Evolutionary conservation across 2,888 invertebrate species (phyloP).

Genomic region (Dinocampus coccinellae): DNA sequence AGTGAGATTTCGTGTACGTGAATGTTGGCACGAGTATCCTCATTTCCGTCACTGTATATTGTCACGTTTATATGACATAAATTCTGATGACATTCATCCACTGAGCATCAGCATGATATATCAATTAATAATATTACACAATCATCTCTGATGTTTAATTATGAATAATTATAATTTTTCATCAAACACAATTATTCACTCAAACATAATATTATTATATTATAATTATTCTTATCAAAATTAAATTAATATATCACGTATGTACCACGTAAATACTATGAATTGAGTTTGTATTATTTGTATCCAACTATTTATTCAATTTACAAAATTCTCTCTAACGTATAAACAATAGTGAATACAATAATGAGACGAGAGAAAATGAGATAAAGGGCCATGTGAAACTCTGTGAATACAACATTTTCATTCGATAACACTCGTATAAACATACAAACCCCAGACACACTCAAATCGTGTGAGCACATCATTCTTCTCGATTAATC

Average conservation of each 20-base stretch:
- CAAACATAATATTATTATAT: too few relatives aligned
- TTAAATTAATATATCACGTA: too few relatives aligned
- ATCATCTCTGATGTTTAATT: too few relatives aligned
- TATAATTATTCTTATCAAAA: too few relatives aligned
- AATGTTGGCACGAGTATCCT: conserved; percentile 32
- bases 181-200: too few relatives aligned
- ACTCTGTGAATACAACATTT: conserved; percentile 4
- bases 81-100: conserved; percentile 11
- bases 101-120: conserved; percentile 8
- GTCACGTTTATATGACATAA: background rate
- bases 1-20: conserved; percentile 46
- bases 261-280: too few relatives aligned
- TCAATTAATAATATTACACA: background rate
- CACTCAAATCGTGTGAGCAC: conserved; percentile 26
- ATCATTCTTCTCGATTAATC: conserved; percentile 43
- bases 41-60: conserved; percentile 34
- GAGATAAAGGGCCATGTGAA: background rate
- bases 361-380: background rate
- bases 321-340: too few relatives aligned
- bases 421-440: conserved; percentile 36
- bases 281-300: too few relatives aligned
- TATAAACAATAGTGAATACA: too few relatives aligned
- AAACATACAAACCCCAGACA: conserved; percentile 25
- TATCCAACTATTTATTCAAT: too few relatives aligned
- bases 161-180: too few relatives aligned